Evolutionary conservation across 1,140 invertebrate species (phyloP).

Genomic region (Drosophila athabasca): DNA sequence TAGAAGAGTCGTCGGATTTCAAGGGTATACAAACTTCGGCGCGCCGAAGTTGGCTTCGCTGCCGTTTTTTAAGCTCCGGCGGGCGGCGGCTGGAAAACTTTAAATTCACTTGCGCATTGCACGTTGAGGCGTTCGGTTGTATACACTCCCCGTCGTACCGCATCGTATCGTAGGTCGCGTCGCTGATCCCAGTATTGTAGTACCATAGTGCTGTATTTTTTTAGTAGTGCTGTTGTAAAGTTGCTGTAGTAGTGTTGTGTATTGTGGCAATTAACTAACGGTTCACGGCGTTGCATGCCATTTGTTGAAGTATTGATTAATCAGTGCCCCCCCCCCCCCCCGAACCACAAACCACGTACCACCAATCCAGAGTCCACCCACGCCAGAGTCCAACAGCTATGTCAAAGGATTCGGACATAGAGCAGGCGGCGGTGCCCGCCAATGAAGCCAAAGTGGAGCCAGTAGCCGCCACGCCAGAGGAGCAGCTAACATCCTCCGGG

Average conservation of each 20-base stretch:
- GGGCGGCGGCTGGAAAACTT: conserved; percentile 45
- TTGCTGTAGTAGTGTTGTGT: conserved; percentile 28
- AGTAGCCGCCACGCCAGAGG: conserved; percentile 28
- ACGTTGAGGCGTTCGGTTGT: conserved; percentile 62
- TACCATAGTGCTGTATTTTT: not conserved
- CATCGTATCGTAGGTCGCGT: conserved; percentile 7
- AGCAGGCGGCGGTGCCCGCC: conserved; percentile 51
- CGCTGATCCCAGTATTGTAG: conserved; percentile 3
- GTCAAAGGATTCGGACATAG: conserved; percentile 68
- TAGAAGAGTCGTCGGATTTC: not conserved
- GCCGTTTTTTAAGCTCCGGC: conserved; percentile 19
- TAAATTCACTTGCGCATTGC: conserved; percentile 74
- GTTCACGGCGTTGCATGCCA: conserved; percentile 45
- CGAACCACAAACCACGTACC: not conserved
- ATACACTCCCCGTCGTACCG: not conserved
- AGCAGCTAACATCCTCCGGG: conserved; percentile 10
- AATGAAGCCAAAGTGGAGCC: conserved; percentile 57
- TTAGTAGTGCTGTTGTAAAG: conserved; percentile 10
- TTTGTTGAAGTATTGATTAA: conserved; percentile 59
- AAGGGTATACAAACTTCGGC: conserved; percentile 26
- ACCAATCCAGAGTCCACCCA: not conserved
- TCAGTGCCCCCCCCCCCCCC: not conserved
- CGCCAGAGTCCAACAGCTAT: conserved; percentile 21
- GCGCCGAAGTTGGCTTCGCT: conserved; percentile 37
- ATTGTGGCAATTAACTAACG: conserved; percentile 43